Conservation (phyloP, 2,113 vertebrate species). For the Sturnus vulgaris region DNA sequence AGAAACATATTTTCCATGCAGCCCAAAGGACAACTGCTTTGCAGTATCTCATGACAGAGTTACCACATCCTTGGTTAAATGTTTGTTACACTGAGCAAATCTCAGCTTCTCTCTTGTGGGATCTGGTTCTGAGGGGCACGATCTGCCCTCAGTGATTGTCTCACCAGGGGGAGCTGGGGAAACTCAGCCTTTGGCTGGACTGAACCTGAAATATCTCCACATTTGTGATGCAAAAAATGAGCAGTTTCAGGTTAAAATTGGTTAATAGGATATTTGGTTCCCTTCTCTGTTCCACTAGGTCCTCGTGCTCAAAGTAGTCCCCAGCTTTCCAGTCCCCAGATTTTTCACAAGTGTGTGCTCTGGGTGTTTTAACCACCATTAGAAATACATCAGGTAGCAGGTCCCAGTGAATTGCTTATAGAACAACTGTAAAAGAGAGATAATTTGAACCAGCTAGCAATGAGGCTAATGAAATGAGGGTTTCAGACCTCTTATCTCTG, state of each 20-base stretch:
- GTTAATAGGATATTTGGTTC: background rate
- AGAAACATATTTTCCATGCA: background rate
- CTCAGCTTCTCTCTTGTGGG: background rate
- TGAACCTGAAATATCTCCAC: background rate
- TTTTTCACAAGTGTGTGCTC: background rate
- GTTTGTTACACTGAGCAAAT: background rate
- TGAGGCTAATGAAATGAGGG: background rate
- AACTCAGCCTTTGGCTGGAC: background rate
- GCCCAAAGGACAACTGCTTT: background rate
- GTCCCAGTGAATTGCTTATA: background rate
- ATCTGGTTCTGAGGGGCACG: background rate
- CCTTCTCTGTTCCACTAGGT: background rate
- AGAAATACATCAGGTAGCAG: background rate
- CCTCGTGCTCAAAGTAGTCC: background rate
- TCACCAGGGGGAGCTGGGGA: background rate
- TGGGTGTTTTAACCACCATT: background rate
- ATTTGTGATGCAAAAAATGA: background rate
- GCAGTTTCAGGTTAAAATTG: background rate
- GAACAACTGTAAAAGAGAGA: background rate
- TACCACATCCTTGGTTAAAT: background rate
- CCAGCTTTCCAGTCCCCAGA: background rate
- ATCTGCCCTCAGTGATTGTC: background rate
- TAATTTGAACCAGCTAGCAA: slow-evolving; percentile 12
- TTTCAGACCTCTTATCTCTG: slow-evolving; percentile 1
- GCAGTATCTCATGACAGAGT: background rate